Percentiles rank a stretch among this genome's conserved stretches.
Evolutionary conservation across 35 echinoderm and acorn worm genomes (phyloP).

Genomic region (Stichopus chloronotus): DNA sequence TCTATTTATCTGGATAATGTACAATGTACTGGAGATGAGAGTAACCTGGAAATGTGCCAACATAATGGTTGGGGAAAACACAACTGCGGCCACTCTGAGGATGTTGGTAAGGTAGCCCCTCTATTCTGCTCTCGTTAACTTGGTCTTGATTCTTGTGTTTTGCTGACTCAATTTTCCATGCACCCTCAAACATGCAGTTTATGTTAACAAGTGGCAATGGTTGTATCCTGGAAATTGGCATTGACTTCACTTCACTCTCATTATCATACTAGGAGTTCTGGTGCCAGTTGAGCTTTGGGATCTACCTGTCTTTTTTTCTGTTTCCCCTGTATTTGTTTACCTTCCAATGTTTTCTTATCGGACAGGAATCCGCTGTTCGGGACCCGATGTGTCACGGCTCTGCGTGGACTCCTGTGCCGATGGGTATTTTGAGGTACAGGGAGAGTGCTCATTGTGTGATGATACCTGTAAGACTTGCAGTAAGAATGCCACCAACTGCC

Average conservation of each 20-base stretch:
- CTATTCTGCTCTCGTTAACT: no score
- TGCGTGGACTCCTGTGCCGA: slow-evolving; percentile 85
- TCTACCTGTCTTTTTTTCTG: no score
- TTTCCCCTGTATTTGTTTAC: no score
- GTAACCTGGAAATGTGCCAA: slow-evolving; percentile 79
- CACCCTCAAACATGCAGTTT: no score
- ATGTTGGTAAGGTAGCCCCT: slow-evolving; percentile 74
- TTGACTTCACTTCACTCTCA: no score
- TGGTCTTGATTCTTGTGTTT: no score
- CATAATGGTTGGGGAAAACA: slow-evolving; percentile 73
- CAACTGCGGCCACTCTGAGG: slow-evolving; percentile 88
- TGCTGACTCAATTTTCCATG: no score
- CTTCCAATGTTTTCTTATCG: neutral
- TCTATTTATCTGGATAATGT: slow-evolving; percentile 82
- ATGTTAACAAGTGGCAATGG: no score
- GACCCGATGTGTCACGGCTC: slow-evolving; percentile 81
- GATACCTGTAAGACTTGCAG: slow-evolving; percentile 68
- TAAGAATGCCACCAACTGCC: slow-evolving; percentile 58
- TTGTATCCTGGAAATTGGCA: no score
- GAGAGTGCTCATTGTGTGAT: slow-evolving; percentile 56
- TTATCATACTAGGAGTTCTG: no score
- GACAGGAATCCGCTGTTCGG: slow-evolving; percentile 83
- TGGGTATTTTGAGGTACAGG: slow-evolving; percentile 69
- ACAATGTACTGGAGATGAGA: slow-evolving; percentile 74
- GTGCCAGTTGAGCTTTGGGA: no score